Conservation (phyloP, 1,140 invertebrate genomes). For the Saccostrea echinata region DNA sequence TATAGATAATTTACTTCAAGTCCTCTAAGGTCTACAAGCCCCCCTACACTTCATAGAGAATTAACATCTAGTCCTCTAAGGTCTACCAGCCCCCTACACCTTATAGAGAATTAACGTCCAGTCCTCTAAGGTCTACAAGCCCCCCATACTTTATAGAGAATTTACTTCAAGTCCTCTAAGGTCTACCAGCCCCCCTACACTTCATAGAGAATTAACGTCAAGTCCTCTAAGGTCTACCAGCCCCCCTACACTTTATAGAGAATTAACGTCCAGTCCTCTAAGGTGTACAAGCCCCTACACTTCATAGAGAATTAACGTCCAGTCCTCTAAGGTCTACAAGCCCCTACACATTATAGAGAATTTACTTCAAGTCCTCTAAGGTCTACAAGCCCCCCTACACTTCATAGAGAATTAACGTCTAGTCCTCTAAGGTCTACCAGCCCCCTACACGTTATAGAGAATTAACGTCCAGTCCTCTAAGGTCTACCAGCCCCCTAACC, state of each 20-base stretch:
- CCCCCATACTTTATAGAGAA: background rate
- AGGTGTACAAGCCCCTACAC: no score
- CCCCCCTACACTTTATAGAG: background rate
- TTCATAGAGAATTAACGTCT: background rate
- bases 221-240: background rate
- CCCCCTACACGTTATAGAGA: constrained; percentile 80
- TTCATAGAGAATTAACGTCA: no score
- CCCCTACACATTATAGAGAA: background rate
- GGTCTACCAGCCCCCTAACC: background rate
- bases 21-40: no score
- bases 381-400: no score
- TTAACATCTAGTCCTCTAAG: no score
- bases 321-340: no score
- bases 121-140: no score
- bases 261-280: background rate
- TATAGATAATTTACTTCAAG: background rate
- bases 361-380: no score
- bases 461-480: background rate
- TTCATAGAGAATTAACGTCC: background rate
- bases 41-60: no score
- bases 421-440: no score
- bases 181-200: background rate
- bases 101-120: background rate
- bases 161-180: background rate
- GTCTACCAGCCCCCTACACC: background rate